Evolutionary conservation across 1,140 invertebrate genomes (phyloP), one percentile per base, ranked within the genome.

Genomic region (Bombus superbus): DNA sequence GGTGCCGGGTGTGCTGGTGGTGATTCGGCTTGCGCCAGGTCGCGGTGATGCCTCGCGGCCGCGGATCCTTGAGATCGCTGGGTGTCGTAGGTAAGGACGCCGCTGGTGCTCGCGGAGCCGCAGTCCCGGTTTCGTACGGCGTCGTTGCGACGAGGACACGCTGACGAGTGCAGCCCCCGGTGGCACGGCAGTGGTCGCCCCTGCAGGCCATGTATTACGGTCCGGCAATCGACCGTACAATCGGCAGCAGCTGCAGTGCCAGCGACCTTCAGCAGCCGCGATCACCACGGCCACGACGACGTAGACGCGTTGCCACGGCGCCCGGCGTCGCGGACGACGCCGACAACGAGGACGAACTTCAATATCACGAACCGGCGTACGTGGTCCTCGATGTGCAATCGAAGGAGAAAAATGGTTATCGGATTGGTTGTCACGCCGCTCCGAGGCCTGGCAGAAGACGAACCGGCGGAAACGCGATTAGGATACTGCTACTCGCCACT

Each of bases 141-240:
- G 72, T 22, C 82, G 81, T 71, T 77, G 81, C 77, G 79, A 78
- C 42, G 81, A 88, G 86, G 83, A 90, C 84, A 86, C 90, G 90
- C 88, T 91, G 90, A 91, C 89, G 90, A 91, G 90, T 44, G 84
- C 89, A 91, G 87, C 89, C 73, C 57, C 57, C 82, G 89, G 88
- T 83, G 86, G 80, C 88, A 85, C 88, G 85, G 85, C 88, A 73
- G 86, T 88, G 78, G 90, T 91, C 90, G 89, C 89, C 62, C 75
- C 86, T 81, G 89, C 90, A 86, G 90, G 90, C 90, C 90, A 91
- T 91, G 90, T 87, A 88, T 90, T 73, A 75, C 86, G 88, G 85
- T 62, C 77, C 88, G 89, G 89, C 44, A 83, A 89, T 88, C 86
- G 89, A 88, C 80, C 88, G 83, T 88, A 85, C 86, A 66, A 35